These are phyloP conservation scores for Sarcophaga caerulescens DNA, from an alignment of 2,888 invertebrate genomes.

Conservation along the genomic window DNA sequence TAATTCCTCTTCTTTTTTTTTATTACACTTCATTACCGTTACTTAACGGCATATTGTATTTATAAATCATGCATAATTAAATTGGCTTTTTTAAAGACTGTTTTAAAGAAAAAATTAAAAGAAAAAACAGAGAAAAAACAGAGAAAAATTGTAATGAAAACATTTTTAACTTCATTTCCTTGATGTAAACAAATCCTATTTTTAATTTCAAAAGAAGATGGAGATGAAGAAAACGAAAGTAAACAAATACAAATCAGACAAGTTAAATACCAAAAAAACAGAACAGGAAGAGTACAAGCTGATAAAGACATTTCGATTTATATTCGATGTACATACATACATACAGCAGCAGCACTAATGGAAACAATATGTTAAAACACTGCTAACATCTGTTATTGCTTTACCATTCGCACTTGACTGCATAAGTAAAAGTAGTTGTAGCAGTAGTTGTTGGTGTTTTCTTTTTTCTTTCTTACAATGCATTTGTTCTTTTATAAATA, in stretches of 20 bases:
- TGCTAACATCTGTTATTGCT: constrained; percentile 46
- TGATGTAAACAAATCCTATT: background rate
- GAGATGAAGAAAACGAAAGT: constrained; percentile 10
- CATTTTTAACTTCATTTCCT: background rate
- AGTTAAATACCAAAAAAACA: background rate
- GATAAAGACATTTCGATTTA: constrained; percentile 42
- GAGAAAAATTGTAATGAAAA: background rate
- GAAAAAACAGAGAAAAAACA: background rate
- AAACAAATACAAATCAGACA: constrained; percentile 22
- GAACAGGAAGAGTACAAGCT: constrained; percentile 34
- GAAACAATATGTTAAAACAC: constrained; percentile 47
- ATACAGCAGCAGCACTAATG: background rate
- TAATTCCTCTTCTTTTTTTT: too few species aligned
- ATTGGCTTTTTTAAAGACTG: background rate
- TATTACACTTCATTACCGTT: too few species aligned
- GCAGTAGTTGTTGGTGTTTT: constrained; percentile 17
- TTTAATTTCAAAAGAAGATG: background rate
- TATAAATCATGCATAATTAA: constrained; percentile 14
- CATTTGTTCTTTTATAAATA: too few species aligned
- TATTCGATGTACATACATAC: background rate
- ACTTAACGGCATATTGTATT: constrained; percentile 6
- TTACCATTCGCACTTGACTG: background rate
- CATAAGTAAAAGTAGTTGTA: background rate
- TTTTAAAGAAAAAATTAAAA: too few species aligned
- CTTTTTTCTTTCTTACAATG: background rate